These are phyloP conservation scores for Cotesia congregata DNA, from an alignment of 2,888 invertebrate species.

Conservation along the genomic window DNA sequence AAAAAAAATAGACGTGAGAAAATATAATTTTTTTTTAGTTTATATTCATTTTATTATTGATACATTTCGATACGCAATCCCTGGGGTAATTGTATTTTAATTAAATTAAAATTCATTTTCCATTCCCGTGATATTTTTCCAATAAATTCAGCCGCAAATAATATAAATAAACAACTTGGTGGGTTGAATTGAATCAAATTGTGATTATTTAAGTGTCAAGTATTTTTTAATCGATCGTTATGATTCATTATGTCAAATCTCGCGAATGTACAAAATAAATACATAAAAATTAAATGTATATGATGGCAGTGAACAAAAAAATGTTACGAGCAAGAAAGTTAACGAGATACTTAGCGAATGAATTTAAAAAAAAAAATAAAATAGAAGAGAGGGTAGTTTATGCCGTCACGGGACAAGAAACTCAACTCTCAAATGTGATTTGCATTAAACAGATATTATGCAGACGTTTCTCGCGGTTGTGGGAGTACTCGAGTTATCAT, in stretches of 20 bases:
- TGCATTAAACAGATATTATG: constrained; percentile 63
- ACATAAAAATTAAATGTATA: background rate
- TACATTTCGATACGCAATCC: background rate
- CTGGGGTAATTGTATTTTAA: constrained; percentile 20
- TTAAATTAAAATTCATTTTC: constrained; percentile 12
- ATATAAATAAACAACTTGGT: background rate
- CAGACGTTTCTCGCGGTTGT: constrained; percentile 44
- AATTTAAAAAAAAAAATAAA: constrained; percentile 8
- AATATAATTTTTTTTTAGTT: constrained; percentile 25
- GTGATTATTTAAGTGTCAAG: background rate
- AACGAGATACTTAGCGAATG: constrained; percentile 31
- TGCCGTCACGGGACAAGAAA: constrained; percentile 53
- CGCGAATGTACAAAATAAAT: background rate
- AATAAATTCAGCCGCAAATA: constrained; percentile 23
- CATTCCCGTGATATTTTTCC: background rate
- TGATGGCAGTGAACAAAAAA: background rate
- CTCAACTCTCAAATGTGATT: constrained; percentile 65
- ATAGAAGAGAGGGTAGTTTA: constrained; percentile 40
- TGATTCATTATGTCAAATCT: background rate
- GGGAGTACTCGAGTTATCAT: constrained; percentile 25
- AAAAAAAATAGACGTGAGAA: constrained; percentile 21
- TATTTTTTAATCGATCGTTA: background rate
- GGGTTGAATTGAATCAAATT: background rate
- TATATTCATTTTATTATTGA: constrained; percentile 12
- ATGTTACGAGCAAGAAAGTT: constrained; percentile 24